Evolutionary conservation across 2,888 invertebrate species (phyloP), one percentile per base, ranked within the genome.

Genomic region (Leptarthrus brevirostris): DNA sequence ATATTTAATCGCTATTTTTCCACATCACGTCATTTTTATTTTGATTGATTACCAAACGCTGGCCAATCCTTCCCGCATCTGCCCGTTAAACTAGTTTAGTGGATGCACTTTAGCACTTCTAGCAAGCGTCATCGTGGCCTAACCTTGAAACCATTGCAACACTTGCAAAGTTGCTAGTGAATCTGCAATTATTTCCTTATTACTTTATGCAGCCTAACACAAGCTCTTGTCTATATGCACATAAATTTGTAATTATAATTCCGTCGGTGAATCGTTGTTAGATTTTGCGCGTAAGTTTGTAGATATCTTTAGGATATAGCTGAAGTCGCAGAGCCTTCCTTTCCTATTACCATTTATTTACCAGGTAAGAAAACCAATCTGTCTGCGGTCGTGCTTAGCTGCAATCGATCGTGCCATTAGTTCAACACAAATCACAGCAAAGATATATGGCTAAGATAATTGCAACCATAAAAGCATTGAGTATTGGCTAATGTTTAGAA

Each of bases 201-300:
- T 40, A 16, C 34, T 34, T 40, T n/a, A 5, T 18, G 20, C 6
- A 14, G 16, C 10, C 40, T 36, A 14, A 40, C 61, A 18, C 61
- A 61, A 61, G 18, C 18, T 30, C 8, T 4, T 22, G 61, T 22
- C 36, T 12, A 61, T 61, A 61, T 40, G 61, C 61, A 61, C 61
- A 61, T 61, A 61, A 61, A 61, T 61, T 61, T 61, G 61, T 61
- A 40, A 61, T 61, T 61, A 36, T 61, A 61, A 61, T 61, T 61
- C 61, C 40, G 61, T 20, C 36, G 14, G 61, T 36, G 61, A 61
- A 20, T 18, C 56, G 56, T 30, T 24, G 30, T 14, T 12, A 2
- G 61, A 36, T 58, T 34, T n/a, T n/a, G 30, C 30, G 4, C 30
- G 8, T 4, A 6, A 4, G 30, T 6, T 6, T 30, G 30, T 30